Conservation (phyloP, 23 tunicate species). For the Ciona savignyi region DNA sequence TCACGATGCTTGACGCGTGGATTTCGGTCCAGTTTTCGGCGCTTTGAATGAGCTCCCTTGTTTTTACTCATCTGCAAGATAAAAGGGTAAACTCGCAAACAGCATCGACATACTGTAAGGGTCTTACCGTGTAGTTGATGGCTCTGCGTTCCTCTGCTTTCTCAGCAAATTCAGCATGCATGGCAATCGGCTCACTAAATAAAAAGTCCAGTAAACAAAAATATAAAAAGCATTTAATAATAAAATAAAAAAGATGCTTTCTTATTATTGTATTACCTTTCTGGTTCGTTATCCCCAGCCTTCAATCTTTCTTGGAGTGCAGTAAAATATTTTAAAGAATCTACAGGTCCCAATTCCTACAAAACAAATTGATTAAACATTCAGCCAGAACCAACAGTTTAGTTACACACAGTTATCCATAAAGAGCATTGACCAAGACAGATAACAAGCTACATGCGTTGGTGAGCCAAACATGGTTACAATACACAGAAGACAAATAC, state of each 20-base stretch:
- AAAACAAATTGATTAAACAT: too few species aligned
- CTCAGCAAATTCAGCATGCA: not conserved
- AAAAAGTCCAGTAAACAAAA: not conserved
- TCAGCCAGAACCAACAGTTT: too few species aligned
- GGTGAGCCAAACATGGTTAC: too few species aligned
- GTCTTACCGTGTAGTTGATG: slow-evolving; percentile 40
- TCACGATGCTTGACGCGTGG: slow-evolving; percentile 82
- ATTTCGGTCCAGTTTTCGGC: slow-evolving; percentile 67
- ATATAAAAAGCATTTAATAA: not conserved
- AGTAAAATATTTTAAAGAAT: not conserved
- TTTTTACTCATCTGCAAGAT: slow-evolving; percentile 81
- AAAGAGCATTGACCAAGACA: too few species aligned
- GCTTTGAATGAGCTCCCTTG: slow-evolving; percentile 38
- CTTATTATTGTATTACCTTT: not conserved
- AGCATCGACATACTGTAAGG: not conserved
- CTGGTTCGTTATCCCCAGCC: not conserved
- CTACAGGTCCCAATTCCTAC: not conserved
- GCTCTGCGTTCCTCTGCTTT: slow-evolving; percentile 59
- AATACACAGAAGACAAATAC: too few species aligned
- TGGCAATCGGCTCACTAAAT: not conserved
- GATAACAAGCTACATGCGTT: too few species aligned
- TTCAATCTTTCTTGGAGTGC: not conserved
- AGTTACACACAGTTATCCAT: too few species aligned
- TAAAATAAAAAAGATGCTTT: not conserved
- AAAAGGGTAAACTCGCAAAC: not conserved